Conservation (phyloP, 2,888 invertebrate genomes). For the Aethes cnicana region DNA sequence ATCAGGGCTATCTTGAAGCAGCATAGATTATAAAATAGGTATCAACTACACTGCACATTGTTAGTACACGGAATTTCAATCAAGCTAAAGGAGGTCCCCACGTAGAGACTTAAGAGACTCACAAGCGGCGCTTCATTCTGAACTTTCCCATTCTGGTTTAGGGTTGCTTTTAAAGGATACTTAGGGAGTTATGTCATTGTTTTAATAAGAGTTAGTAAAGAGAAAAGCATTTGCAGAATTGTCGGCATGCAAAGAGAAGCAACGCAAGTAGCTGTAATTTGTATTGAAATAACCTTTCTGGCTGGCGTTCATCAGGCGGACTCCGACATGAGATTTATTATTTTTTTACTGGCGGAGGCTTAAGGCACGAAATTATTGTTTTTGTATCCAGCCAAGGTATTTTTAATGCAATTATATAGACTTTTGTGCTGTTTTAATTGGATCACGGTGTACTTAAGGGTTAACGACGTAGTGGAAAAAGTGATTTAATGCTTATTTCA, state of each 20-base stretch:
- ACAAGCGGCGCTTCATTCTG: slow-evolving; percentile 30
- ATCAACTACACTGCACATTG: slow-evolving; percentile 70
- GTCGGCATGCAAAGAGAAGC: slow-evolving; percentile 73
- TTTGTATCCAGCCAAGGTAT: slow-evolving; percentile 77
- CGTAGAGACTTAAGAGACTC: slow-evolving; percentile 32
- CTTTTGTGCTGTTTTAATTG: slow-evolving; percentile 77
- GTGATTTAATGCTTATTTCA: slow-evolving; percentile 56
- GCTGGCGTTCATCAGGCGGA: slow-evolving; percentile 73
- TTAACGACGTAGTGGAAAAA: slow-evolving; percentile 68
- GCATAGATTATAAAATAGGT: slow-evolving; percentile 70
- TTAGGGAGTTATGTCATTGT: slow-evolving; percentile 42
- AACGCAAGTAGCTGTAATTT: slow-evolving; percentile 79
- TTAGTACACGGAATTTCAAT: slow-evolving; percentile 81
- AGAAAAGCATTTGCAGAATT: slow-evolving; percentile 79
- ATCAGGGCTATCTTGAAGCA: slow-evolving; percentile 54
- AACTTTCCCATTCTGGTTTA: slow-evolving; percentile 24
- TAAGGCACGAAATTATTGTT: slow-evolving; percentile 81
- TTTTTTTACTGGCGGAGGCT: slow-evolving; percentile 72
- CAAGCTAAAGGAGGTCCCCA: slow-evolving; percentile 46
- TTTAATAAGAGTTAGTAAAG: slow-evolving; percentile 55
- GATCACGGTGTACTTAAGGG: slow-evolving; percentile 57
- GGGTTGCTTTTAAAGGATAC: slow-evolving; percentile 33
- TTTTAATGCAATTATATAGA: slow-evolving; percentile 79
- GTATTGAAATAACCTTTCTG: slow-evolving; percentile 80
- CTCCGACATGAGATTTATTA: slow-evolving; percentile 73